Evolutionary conservation across 2,797 vertebrate species (phyloP).

Genomic region (Tapirus indicus): DNA sequence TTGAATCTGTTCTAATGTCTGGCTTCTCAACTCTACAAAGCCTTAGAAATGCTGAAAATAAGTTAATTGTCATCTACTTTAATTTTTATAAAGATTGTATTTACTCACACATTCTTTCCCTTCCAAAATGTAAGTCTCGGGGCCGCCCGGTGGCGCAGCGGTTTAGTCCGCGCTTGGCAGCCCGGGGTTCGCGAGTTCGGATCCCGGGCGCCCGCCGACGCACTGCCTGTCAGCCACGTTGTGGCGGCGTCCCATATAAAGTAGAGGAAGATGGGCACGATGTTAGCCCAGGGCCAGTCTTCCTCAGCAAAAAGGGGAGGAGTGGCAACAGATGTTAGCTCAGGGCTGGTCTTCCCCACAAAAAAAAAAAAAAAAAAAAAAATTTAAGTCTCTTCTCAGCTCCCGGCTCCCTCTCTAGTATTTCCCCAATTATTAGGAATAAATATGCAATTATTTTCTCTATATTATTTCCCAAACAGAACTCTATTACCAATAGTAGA

Average conservation of each 20-base stretch:
- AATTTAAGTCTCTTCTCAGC: neutral
- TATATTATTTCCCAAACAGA: neutral
- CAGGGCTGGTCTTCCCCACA: no score
- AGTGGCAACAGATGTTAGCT: no score
- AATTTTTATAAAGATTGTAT: slow-evolving; percentile 27
- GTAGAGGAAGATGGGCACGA: no score
- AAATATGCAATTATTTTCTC: neutral
- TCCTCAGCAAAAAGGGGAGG: no score
- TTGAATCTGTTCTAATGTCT: neutral
- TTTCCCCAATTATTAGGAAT: neutral
- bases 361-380: no score
- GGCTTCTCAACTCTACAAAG: neutral
- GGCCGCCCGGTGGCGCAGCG: no score
- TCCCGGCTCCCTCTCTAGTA: neutral
- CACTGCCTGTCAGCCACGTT: no score
- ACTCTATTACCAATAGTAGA: neutral
- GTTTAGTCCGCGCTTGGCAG: no score
- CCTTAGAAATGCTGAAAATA: neutral
- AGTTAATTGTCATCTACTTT: neutral
- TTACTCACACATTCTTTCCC: neutral
- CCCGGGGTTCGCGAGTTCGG: no score
- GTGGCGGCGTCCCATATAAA: no score
- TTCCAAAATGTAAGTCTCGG: neutral
- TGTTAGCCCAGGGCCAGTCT: no score
- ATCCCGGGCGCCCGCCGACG: no score